A percentile compares a stretch with the other conserved stretches of the same genome.
These are phyloP conservation scores for Coleophora flavipennella DNA, from an alignment of 2,888 invertebrate species.

Conservation along the genomic window DNA sequence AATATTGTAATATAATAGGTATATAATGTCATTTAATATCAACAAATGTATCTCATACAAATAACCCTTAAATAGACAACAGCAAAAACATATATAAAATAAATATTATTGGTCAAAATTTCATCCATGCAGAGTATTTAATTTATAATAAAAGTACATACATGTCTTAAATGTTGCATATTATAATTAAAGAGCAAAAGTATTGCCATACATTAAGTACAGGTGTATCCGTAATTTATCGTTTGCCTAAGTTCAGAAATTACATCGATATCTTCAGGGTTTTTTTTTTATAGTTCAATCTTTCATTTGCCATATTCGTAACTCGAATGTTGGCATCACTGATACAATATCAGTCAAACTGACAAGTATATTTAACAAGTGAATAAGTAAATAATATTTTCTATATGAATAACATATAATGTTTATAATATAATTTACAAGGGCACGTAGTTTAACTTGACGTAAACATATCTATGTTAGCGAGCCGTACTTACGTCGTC, in stretches of 20 bases:
- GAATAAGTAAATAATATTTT: constrained; percentile 17
- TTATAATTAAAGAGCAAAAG: too few species aligned
- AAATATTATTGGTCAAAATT: too few species aligned
- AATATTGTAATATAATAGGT: too few species aligned
- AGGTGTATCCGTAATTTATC: too few species aligned
- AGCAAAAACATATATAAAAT: too few species aligned
- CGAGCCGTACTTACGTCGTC: constrained; percentile 23
- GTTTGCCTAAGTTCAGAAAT: constrained; percentile 2
- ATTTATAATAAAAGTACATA: too few species aligned
- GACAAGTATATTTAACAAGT: constrained; percentile 19
- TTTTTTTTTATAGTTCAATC: too few species aligned
- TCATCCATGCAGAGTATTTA: too few species aligned
- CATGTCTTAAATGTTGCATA: too few species aligned
- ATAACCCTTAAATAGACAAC: constrained; percentile 3
- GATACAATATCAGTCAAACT: constrained; percentile 15
- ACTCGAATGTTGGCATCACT: not conserved
- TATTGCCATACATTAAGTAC: too few species aligned
- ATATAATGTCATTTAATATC: constrained; percentile 8
- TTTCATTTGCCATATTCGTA: too few species aligned
- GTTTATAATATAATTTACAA: constrained; percentile 22
- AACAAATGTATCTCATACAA: constrained; percentile 5
- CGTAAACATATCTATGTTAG: constrained; percentile 42
- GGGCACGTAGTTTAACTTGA: constrained; percentile 39
- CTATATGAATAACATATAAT: constrained; percentile 20
- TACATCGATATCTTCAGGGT: constrained; percentile 8